Evolutionary conservation across 1,140 invertebrate species (phyloP).

Genomic region (Caenorhabditis latens): DNA sequence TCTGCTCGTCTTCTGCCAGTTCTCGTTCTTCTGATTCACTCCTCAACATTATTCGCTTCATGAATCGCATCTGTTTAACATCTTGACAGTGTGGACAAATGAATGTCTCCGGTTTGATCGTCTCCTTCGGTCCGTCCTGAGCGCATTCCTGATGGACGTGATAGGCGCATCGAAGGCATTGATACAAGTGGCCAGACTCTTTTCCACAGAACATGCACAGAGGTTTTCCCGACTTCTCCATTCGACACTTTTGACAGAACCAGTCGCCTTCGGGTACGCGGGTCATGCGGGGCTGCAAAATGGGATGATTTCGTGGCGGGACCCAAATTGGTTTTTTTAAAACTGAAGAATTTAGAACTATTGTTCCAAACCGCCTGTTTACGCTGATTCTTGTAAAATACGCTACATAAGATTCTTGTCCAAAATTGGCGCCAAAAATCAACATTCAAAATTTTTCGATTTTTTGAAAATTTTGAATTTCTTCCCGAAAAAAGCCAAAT

Average conservation of each 20-base stretch:
- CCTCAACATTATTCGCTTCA: constrained; percentile 21
- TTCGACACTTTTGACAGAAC: constrained; percentile 55
- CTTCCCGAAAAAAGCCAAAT: too few relatives aligned
- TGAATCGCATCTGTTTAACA: constrained; percentile 17
- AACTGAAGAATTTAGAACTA: too few relatives aligned
- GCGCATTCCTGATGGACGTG: constrained; percentile 57
- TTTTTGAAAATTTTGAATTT: too few relatives aligned
- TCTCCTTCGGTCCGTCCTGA: constrained; percentile 9
- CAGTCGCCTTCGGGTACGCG: constrained; percentile 60
- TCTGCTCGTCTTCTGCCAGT: constrained; percentile 20
- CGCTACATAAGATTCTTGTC: too few relatives aligned
- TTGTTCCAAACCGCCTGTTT: too few relatives aligned
- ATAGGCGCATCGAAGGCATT: constrained; percentile 47
- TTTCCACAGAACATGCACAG: constrained; percentile 51
- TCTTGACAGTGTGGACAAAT: constrained; percentile 23
- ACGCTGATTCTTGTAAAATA: too few relatives aligned
- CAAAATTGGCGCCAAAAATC: too few relatives aligned
- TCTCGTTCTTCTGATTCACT: constrained; percentile 59
- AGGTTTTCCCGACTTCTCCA: constrained; percentile 41
- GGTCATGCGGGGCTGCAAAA: constrained; percentile 51
- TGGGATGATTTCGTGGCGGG: neutral
- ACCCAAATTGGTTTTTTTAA: too few relatives aligned
- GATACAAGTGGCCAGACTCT: constrained; percentile 45
- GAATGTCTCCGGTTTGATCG: constrained; percentile 7
- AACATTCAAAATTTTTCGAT: too few relatives aligned